Evolutionary conservation across 2,797 vertebrate genomes (phyloP).

Genomic region (Phaenicophaeus curvirostris): DNA sequence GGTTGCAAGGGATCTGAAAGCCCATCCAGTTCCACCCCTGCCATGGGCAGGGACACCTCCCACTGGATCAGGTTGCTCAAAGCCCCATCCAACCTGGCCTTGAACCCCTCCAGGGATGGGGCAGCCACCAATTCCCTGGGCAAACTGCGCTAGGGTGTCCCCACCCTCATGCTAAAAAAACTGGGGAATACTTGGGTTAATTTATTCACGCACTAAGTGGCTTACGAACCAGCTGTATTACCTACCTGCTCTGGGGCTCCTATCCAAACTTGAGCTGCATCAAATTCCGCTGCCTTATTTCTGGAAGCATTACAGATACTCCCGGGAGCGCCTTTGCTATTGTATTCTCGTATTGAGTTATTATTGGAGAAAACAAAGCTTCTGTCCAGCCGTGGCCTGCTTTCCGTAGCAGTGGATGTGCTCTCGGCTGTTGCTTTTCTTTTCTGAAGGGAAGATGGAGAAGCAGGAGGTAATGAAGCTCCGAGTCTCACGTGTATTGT

Average conservation of each 20-base stretch:
- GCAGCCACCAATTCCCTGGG: too few relatives aligned
- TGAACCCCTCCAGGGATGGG: too few relatives aligned
- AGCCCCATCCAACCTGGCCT: too few relatives aligned
- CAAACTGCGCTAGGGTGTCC: too few relatives aligned
- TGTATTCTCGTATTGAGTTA: not conserved
- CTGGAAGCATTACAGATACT: not conserved
- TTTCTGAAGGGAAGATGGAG: too few relatives aligned
- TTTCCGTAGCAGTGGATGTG: not conserved
- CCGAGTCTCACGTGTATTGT: not conserved
- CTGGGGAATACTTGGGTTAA: not conserved
- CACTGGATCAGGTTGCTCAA: too few relatives aligned
- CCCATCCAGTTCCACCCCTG: too few relatives aligned
- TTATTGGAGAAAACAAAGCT: constrained; percentile 52
- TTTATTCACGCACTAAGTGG: not conserved
- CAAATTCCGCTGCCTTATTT: not conserved
- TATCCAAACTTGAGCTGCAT: not conserved
- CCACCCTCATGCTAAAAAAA: too few relatives aligned
- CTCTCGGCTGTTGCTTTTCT: too few relatives aligned
- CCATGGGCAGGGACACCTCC: too few relatives aligned
- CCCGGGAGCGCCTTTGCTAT: not conserved
- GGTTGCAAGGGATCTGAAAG: too few relatives aligned
- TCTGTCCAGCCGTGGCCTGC: not conserved
- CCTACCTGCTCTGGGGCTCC: not conserved
- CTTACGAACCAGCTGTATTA: not conserved
- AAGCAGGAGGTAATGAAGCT: too few relatives aligned